phyloP scores from a whole-genome alignment of 2,888 invertebrate genomes.

The Leptura quadrifasciata region DNA sequence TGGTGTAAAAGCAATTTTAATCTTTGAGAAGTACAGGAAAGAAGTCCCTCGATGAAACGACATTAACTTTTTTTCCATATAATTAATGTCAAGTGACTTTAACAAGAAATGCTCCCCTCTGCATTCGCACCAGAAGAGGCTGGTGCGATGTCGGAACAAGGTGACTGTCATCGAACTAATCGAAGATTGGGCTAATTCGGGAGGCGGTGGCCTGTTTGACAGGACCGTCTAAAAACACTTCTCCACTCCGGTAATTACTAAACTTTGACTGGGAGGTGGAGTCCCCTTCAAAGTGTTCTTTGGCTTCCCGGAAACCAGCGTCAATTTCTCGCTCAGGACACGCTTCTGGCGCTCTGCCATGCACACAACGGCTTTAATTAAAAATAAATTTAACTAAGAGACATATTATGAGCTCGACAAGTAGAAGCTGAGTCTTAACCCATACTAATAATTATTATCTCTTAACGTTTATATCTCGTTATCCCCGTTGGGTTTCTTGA shows the following conservation, averaged over 20 bases:
- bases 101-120: conserved; percentile 14
- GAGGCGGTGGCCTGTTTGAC: conserved; percentile 38
- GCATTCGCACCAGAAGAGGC: conserved; percentile 3
- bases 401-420: conserved; percentile 32
- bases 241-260: conserved; percentile 40
- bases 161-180: conserved; percentile 42
- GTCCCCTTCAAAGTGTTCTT: conserved; percentile 33
- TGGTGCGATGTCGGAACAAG: conserved; percentile 28
- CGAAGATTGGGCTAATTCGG: conserved; percentile 41
- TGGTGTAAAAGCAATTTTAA: background rate
- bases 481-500: conserved; percentile 13
- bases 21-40: background rate
- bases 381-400: conserved; percentile 34
- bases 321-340: conserved; percentile 32
- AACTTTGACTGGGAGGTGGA: conserved; percentile 33
- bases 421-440: conserved; percentile 25
- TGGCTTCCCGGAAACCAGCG: conserved; percentile 35
- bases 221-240: conserved; percentile 43
- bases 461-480: conserved; percentile 30
- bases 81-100: conserved; percentile 34
- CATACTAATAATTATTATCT: conserved; percentile 30
- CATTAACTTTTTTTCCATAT: conserved; percentile 37
- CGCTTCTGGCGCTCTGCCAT: conserved; percentile 35
- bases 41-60: conserved; percentile 13
- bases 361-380: conserved; percentile 36